Evolutionary conservation across 2,888 invertebrate species (phyloP).

Genomic region (Drosophila incognita): DNA sequence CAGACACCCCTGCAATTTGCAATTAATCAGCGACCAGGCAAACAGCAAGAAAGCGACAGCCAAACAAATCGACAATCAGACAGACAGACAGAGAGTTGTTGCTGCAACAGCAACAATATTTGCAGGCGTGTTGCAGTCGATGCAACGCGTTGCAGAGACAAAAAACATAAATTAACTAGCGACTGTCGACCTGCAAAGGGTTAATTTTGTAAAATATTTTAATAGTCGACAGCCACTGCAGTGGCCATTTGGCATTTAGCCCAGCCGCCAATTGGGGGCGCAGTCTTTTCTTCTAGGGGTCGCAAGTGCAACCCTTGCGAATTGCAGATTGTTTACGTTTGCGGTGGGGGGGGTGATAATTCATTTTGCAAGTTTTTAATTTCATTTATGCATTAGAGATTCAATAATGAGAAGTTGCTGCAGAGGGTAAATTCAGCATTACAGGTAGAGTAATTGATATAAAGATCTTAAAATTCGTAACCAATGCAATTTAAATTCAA

Average conservation of each 20-base stretch:
- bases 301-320: conserved; percentile 36
- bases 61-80: conserved; percentile 12
- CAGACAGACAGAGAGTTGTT: conserved; percentile 31
- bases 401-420: conserved; percentile 43
- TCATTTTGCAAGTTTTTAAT: conserved; percentile 67
- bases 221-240: conserved; percentile 58
- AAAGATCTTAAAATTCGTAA: neutral
- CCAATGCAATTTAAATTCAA: conserved; percentile 23
- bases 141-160: conserved; percentile 46
- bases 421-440: neutral
- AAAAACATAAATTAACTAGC: conserved; percentile 62
- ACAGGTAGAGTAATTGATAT: neutral
- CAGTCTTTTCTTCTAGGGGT: neutral
- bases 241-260: conserved; percentile 38
- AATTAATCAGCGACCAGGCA: conserved; percentile 75
- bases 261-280: conserved; percentile 1
- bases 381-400: conserved; percentile 57
- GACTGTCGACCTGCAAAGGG: conserved; percentile 52
- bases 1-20: conserved; percentile 77
- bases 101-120: conserved; percentile 26
- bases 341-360: conserved; percentile 40
- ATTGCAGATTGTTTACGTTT: neutral
- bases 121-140: conserved; percentile 57
- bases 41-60: conserved; percentile 34
- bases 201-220: conserved; percentile 74